phyloP scores from a whole-genome alignment of 2,888 invertebrate species.

The Acronicta leporina region DNA sequence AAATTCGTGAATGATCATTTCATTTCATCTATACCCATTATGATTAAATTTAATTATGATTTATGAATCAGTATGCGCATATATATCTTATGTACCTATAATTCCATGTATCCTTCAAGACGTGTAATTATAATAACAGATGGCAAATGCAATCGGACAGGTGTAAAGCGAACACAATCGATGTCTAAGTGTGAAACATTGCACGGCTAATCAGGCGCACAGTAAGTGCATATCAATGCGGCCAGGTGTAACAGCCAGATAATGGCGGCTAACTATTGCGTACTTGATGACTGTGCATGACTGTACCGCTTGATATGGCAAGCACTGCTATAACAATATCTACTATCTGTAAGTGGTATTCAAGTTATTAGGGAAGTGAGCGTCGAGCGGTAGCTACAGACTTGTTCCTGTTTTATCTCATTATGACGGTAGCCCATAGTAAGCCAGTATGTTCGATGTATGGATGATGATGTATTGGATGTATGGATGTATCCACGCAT shows the following conservation, averaged over 20 bases:
- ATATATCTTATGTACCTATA: conserved; percentile 4
- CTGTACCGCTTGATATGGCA: conserved; percentile 59
- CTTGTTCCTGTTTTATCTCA: neutral
- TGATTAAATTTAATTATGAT: too few relatives aligned
- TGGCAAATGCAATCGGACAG: conserved; percentile 57
- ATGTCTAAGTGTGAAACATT: conserved; percentile 68
- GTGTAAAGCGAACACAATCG: conserved; percentile 67
- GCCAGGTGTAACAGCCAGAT: conserved; percentile 78
- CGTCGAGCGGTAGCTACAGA: neutral
- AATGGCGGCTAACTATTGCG: conserved; percentile 62
- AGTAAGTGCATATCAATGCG: conserved; percentile 75
- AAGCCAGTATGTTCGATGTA: too few relatives aligned
- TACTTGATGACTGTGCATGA: conserved; percentile 62
- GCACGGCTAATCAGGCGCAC: conserved; percentile 75
- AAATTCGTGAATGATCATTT: too few relatives aligned
- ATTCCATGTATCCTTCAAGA: conserved; percentile 19
- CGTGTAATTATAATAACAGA: conserved; percentile 52
- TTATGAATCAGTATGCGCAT: conserved; percentile 12
- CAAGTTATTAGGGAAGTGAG: conserved; percentile 13
- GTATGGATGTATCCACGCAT: too few relatives aligned
- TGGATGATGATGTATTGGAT: too few relatives aligned
- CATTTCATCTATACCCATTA: too few relatives aligned
- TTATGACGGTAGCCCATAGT: too few relatives aligned
- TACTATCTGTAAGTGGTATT: conserved; percentile 26
- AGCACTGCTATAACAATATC: conserved; percentile 23